Percentiles rank a stretch among this genome's conserved stretches.
These are phyloP conservation scores for Rambutsinella grinnellia DNA, from an alignment of 2,888 invertebrate genomes.

Conservation along the genomic window DNA sequence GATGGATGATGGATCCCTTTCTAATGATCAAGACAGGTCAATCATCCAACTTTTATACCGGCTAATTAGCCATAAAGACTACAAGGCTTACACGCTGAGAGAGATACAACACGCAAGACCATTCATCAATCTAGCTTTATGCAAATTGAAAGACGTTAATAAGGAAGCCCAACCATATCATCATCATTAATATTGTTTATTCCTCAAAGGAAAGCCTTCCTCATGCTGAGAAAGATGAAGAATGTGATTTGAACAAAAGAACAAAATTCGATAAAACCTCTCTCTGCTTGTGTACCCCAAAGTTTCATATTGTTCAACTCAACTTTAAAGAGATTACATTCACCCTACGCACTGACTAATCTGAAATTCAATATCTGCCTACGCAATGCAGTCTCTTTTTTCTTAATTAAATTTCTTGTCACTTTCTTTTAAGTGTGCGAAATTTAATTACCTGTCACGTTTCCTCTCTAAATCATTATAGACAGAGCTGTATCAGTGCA, in stretches of 20 bases:
- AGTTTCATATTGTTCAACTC: not conserved
- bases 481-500: no score
- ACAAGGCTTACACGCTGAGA: not conserved
- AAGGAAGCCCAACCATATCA: not conserved
- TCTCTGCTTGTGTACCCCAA: no score
- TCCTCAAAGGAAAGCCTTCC: not conserved
- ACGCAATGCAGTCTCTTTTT: not conserved
- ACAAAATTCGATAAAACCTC: no score
- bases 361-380: not conserved
- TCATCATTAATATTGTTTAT: not conserved
- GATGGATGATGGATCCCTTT: not conserved
- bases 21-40: not conserved
- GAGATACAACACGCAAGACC: not conserved
- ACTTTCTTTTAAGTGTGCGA: constrained; percentile 3
- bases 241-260: no score
- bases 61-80: not conserved
- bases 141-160: not conserved
- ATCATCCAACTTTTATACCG: not conserved
- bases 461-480: not conserved
- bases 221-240: not conserved
- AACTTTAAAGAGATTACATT: not conserved
- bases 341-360: not conserved
- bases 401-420: constrained; percentile 13
- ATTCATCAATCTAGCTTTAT: not conserved
- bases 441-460: constrained; percentile 39